Evolutionary conservation across 2,888 invertebrate species (phyloP), one percentile per base, ranked within the genome.

Genomic region (Fragum fragum): DNA sequence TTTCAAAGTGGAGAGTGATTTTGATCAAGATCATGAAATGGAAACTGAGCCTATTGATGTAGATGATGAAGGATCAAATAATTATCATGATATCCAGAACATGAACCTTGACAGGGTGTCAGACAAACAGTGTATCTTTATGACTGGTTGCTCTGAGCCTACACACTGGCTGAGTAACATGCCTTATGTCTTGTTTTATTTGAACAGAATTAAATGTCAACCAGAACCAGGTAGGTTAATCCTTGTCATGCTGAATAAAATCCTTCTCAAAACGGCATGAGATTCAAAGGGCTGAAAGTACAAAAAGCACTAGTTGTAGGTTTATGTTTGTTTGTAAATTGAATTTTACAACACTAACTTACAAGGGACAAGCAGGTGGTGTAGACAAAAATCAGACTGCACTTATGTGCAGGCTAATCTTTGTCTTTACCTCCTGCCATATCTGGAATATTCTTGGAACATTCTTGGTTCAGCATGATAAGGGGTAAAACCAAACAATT

Each of bases 181-280:
- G 66, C 66, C 66, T 11, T 42, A 66, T 42, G 42, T 66, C 21
- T 23, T 6, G 39, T 66, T 66, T 26, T 66, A 66, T 23, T 18
- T 66, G 42, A 66, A 66, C 23, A 32, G 16, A 66, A 66, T 7
- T n/a, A 66, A 21, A 23, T 42, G 39, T 21, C n/a, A 26, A 42
- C 66, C 66, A 26, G 21, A 26, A 23, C 66, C 66, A 66, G 66
- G 63, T n/a, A n/a, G n/a, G n/a, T n/a, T 59, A 26, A 26, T 11
- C n/a, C n/a, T n/a, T n/a, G n/a, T n/a, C n/a, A n/a, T n/a, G n/a
- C n/a, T n/a, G n/a, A n/a, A n/a, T n/a, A n/a, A n/a, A n/a, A n/a
- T n/a, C n/a, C n/a, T n/a, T n/a, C n/a, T n/a, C n/a, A n/a, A n/a
- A n/a, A n/a, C n/a, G n/a, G n/a, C n/a, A n/a, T n/a, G n/a, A n/a